Evolutionary conservation across 2,888 invertebrate genomes (phyloP), one percentile per base, ranked within the genome.

Genomic region (Syritta pipiens): DNA sequence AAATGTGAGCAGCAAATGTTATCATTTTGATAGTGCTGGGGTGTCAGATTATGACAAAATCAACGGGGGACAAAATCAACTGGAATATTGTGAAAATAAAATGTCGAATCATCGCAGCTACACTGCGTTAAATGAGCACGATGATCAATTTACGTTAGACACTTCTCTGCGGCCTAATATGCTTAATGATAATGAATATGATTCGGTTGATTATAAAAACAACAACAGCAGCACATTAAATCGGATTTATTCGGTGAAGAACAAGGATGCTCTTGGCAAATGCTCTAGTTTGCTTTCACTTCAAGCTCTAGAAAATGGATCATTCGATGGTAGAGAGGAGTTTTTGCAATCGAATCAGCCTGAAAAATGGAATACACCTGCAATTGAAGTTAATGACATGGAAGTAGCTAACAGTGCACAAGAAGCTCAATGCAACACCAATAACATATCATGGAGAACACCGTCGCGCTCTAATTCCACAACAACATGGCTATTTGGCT

Each of bases 401-500:
- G 49, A 49, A 24, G 9, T 20, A 7, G n/a, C 12, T 83, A 83
- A 42, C 35, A 63, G 7, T 17, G 14, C 17, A 2, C 44, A 62
- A 51, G 48, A 57, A 2, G 12, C 3, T 3, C 48, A 26, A 22
- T 4, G 32, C 2, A 42, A 30, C 19, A 46, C 35, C 9, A 75
- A 51, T 9, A 32, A 14, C 12, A 60, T 68, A 55, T 42, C 82
- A 81, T 9, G 83, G 82, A 42, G 82, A 76, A 9, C 28, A 81
- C 79, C 42, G 82, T 63, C 51, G 30, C 71, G 74, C 6, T 79
- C 82, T 51, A 82, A 68, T 35, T 83, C 83, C n/a, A 85, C 84
- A 46, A 84, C 84, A 12, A 84, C 85, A 9, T 88, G 88, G 88
- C 83, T 89, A 7, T 88, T 88, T 82, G 88, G 88, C 1, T 83